Conservation (phyloP, 1,140 invertebrate genomes). For the Leptopilina clavipes region DNA sequence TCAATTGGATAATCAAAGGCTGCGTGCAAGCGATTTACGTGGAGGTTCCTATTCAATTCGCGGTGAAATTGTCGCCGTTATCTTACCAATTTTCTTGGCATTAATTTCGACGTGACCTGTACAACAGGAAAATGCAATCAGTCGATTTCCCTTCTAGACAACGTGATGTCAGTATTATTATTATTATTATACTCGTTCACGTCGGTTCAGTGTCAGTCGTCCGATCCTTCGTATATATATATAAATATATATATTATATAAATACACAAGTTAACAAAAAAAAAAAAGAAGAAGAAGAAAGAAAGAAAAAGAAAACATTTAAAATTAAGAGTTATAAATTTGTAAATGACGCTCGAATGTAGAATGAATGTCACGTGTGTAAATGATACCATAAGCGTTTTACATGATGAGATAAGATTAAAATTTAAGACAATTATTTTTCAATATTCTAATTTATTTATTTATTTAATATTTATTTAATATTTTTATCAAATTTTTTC, state of each 20-base stretch:
- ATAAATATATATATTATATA: constrained; percentile 37
- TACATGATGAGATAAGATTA: constrained; percentile 22
- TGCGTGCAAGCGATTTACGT: constrained; percentile 57
- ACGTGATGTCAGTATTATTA: constrained; percentile 6
- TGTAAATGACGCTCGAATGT: constrained; percentile 7
- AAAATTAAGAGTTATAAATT: constrained; percentile 28
- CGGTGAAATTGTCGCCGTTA: constrained; percentile 17
- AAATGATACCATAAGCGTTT: constrained; percentile 6
- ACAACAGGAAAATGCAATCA: background rate
- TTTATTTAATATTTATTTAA: background rate
- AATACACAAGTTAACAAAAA: background rate
- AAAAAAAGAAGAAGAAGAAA: background rate
- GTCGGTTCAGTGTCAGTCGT: constrained; percentile 51
- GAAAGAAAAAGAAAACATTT: background rate
- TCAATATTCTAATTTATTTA: background rate
- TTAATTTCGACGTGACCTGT: constrained; percentile 56
- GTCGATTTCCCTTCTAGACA: constrained; percentile 21
- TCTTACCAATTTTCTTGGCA: constrained; percentile 39
- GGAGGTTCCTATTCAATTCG: constrained; percentile 31
- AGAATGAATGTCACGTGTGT: background rate
- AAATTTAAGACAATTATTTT: background rate
- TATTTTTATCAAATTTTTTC: too few relatives aligned
- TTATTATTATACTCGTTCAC: background rate
- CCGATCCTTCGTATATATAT: constrained; percentile 52
- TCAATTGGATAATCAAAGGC: constrained; percentile 59